Base-by-base conservation (phyloP, 2,797 vertebrate species). In the Nannoperca australis region DNA sequence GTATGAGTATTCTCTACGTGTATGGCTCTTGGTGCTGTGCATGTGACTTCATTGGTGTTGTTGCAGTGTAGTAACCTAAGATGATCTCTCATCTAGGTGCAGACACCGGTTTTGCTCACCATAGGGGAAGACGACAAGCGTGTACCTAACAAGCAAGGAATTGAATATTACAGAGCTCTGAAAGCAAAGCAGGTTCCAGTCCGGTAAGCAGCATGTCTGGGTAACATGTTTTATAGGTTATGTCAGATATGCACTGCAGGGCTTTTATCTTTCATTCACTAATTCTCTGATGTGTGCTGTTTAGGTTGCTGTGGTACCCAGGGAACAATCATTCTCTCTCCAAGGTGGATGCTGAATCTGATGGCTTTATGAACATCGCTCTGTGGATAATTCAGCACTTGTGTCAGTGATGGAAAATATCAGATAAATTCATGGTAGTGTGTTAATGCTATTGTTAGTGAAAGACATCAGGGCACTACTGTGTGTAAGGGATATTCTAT, bases 101-200 rank as follows among this genome's bases (percentile, higher is more conserved):
- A 94, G 71, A 96, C 96, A 0, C 97, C 98, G 0, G 96, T 99
- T 32, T 88, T 99, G 73, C 93, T 99, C 70, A 94, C 96, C 81
- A 81, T 99, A 78, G 98, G 98, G 40, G 97, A 98, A 71, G 96
- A 98, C 0, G 98, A 99, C 90, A 95, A 91, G 68, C 97, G 98
- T 1, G 98, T 98, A 3, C 98, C 97, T 20, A 96, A 91, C 82
- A 96, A 95, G 76, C 98, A 99, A 91, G 97, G 98, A 7, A 87
- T 99, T 13, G 98, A 98, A 86, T 99, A 97, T 86, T 99, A 98
- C 90, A 96, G 82, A 73, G 96, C 96, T 24, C 94, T 99, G 59
- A 98, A 97, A 89, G 94, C 95, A 81, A 93, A 92, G 42, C 92
- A 95, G 0, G 62, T 97, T 49, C 96, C 97, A 50, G 96, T 97